Evolutionary conservation across 2,113 vertebrate species (phyloP).

Genomic region (Micromys minutus): DNA sequence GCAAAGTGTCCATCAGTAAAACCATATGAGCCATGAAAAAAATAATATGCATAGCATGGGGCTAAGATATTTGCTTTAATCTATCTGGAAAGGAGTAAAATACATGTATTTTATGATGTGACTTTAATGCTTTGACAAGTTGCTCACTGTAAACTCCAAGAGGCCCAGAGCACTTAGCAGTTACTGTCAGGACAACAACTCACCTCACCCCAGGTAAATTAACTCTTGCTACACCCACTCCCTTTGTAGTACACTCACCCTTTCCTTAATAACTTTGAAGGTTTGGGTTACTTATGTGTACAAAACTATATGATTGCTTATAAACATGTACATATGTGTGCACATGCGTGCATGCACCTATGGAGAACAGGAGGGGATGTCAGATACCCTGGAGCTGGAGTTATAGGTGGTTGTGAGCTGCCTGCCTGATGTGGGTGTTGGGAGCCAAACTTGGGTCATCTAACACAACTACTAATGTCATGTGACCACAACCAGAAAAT

Average conservation of each 20-base stretch:
- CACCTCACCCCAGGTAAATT: background rate
- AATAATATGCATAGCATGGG: slow-evolving; percentile 64
- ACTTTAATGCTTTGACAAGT: slow-evolving; percentile 24
- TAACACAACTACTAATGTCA: background rate
- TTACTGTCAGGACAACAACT: background rate
- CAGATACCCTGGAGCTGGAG: background rate
- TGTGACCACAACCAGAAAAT: background rate
- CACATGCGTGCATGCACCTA: background rate
- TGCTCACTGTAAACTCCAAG: background rate
- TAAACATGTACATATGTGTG: background rate
- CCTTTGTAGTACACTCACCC: background rate
- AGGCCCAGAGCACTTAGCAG: background rate
- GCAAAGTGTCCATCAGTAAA: slow-evolving; percentile 79
- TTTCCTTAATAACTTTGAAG: slow-evolving; percentile 1
- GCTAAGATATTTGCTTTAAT: slow-evolving; percentile 63
- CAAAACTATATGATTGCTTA: background rate
- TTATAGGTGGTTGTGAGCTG: background rate
- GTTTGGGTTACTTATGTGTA: background rate
- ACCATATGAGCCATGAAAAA: slow-evolving; percentile 47
- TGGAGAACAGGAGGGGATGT: background rate
- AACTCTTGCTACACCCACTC: background rate
- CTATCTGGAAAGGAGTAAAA: slow-evolving; percentile 42
- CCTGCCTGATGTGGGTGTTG: background rate
- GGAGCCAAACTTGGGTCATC: background rate
- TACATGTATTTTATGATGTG: slow-evolving; percentile 15